Percentiles rank a stretch among this genome's conserved stretches.
phyloP scores from a whole-genome alignment of 2,113 vertebrate species.

The Hiodon alosoides region DNA sequence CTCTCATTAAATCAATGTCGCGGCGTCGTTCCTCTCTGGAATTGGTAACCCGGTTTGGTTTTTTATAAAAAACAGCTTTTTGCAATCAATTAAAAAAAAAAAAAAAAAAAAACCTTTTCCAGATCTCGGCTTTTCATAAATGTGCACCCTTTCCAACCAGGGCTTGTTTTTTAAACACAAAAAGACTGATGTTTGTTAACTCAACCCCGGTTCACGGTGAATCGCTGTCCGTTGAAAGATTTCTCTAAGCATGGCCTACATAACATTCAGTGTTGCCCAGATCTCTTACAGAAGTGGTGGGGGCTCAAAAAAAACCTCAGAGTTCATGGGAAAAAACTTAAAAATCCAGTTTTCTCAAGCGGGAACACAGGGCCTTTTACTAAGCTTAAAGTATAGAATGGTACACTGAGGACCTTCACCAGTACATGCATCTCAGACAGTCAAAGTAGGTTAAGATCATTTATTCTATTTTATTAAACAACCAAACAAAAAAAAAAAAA shows the following conservation, averaged over 20 bases:
- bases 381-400: too few relatives aligned
- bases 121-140: conserved; percentile 18
- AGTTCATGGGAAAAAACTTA: too few relatives aligned
- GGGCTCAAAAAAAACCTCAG: not conserved
- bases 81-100: conserved; percentile 21
- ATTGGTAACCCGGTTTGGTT: too few relatives aligned
- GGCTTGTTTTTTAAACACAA: not conserved
- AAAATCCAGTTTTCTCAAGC: too few relatives aligned
- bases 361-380: too few relatives aligned
- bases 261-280: not conserved
- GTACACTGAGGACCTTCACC: too few relatives aligned
- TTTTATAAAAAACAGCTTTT: conserved; percentile 34
- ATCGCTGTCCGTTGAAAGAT: not conserved
- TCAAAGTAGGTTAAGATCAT: too few relatives aligned
- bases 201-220: not conserved
- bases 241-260: not conserved
- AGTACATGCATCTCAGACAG: too few relatives aligned
- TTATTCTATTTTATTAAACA: not conserved
- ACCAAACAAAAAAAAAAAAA: not conserved
- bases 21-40: too few relatives aligned
- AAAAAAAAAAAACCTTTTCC: conserved; percentile 26
- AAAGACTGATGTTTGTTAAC: not conserved
- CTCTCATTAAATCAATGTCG: too few relatives aligned
- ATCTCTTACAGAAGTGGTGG: conserved; percentile 14
- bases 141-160: conserved; percentile 7